These are phyloP conservation scores for Saturnia japonica DNA, from an alignment of 2,888 invertebrate genomes.

Conservation along the genomic window DNA sequence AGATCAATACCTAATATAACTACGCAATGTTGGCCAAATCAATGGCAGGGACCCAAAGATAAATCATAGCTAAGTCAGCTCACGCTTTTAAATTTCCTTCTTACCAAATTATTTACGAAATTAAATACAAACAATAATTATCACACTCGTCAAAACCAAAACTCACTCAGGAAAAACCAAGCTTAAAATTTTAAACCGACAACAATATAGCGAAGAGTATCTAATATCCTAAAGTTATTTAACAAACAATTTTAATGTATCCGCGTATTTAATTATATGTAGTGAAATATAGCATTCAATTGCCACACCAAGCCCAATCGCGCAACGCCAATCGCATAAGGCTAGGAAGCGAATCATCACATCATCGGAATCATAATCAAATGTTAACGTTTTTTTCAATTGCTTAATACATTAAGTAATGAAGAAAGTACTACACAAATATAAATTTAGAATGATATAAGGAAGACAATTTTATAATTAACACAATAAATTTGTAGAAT, in stretches of 20 bases:
- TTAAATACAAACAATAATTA: neutral
- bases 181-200: neutral
- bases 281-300: neutral
- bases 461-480: neutral
- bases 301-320: slow-evolving; percentile 17
- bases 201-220: neutral
- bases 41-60: neutral
- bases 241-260: neutral
- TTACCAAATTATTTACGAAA: neutral
- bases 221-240: neutral
- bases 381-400: slow-evolving; percentile 6
- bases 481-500: neutral
- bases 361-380: slow-evolving; percentile 5
- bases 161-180: neutral
- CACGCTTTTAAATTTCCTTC: neutral
- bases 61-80: neutral
- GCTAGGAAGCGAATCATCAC: slow-evolving; percentile 13
- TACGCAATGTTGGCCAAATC: neutral
- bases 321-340: slow-evolving; percentile 16
- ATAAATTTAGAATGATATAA: neutral
- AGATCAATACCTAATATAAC: neutral
- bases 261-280: neutral
- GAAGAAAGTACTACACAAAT: neutral
- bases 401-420: neutral
- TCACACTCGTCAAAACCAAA: neutral